These are phyloP conservation scores for Euura lappo DNA, from an alignment of 1,140 invertebrate genomes.

Conservation along the genomic window DNA sequence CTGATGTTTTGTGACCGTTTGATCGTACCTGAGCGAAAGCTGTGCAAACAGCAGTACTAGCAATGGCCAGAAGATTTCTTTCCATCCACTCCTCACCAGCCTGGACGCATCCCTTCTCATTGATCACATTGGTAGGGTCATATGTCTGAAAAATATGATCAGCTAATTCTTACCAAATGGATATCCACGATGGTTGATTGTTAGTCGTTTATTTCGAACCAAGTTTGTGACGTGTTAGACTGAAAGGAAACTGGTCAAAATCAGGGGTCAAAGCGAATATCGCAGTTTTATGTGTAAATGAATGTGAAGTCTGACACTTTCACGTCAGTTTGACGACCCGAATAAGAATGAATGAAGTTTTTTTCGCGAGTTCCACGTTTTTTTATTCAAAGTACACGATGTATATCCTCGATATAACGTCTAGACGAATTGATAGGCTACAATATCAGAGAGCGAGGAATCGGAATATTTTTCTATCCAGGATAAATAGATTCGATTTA, in stretches of 20 bases:
- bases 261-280: not conserved
- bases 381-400: too few species aligned
- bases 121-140: slow-evolving; percentile 83
- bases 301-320: not conserved
- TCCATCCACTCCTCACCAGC: slow-evolving; percentile 95
- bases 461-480: too few species aligned
- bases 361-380: too few species aligned
- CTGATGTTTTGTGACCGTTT: too few species aligned
- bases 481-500: too few species aligned
- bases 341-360: too few species aligned
- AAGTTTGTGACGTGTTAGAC: too few species aligned
- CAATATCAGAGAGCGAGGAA: too few species aligned
- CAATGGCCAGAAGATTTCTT: slow-evolving; percentile 90
- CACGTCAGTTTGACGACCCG: too few species aligned
- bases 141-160: slow-evolving; percentile 64
- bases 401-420: too few species aligned
- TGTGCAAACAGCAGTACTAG: slow-evolving; percentile 80
- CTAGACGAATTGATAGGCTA: too few species aligned
- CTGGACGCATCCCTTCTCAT: slow-evolving; percentile 92
- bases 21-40: slow-evolving; percentile 89
- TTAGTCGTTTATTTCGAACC: not conserved
- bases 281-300: not conserved
- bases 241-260: too few species aligned
- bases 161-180: slow-evolving; percentile 30
- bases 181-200: not conserved